Evolutionary conservation across 2,113 vertebrate species (phyloP).

Genomic region (Tringa solitaria): DNA sequence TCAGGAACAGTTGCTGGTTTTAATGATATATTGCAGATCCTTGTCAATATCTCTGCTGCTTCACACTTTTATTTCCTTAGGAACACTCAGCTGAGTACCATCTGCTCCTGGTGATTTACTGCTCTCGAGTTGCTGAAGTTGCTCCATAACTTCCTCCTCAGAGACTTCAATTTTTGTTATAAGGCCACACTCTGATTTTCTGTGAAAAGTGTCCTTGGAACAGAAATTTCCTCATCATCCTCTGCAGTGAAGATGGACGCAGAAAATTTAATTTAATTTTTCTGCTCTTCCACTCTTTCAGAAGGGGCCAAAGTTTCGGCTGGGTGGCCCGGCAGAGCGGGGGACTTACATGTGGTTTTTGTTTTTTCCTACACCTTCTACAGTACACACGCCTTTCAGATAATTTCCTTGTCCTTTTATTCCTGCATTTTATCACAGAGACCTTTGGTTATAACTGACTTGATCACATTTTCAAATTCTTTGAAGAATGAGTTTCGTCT

Average conservation of each 20-base stretch:
- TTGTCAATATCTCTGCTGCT: slow-evolving; percentile 69
- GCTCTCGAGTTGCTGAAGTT: slow-evolving; percentile 62
- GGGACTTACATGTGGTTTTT: not conserved
- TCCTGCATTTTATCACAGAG: not conserved
- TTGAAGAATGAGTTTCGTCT: slow-evolving; percentile 31
- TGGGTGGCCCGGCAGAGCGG: not conserved
- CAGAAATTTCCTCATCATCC: slow-evolving; percentile 20
- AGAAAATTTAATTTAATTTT: not conserved
- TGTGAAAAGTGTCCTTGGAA: slow-evolving; percentile 60
- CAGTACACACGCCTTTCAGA: not conserved
- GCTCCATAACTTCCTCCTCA: slow-evolving; percentile 63
- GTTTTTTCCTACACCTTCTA: not conserved
- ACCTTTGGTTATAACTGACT: not conserved
- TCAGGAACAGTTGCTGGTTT: slow-evolving; percentile 67
- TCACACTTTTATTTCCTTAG: slow-evolving; percentile 76
- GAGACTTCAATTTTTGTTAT: slow-evolving; percentile 56
- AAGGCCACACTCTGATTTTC: slow-evolving; percentile 54
- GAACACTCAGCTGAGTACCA: slow-evolving; percentile 73
- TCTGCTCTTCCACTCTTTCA: not conserved
- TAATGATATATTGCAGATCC: slow-evolving; percentile 61
- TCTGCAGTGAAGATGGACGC: not conserved
- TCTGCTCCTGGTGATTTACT: slow-evolving; percentile 77
- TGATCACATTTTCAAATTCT: not conserved
- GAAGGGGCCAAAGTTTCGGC: not conserved
- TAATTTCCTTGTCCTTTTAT: not conserved